phyloP scores from a whole-genome alignment of 2,888 invertebrate genomes.

The Trachelus troglodyta region DNA sequence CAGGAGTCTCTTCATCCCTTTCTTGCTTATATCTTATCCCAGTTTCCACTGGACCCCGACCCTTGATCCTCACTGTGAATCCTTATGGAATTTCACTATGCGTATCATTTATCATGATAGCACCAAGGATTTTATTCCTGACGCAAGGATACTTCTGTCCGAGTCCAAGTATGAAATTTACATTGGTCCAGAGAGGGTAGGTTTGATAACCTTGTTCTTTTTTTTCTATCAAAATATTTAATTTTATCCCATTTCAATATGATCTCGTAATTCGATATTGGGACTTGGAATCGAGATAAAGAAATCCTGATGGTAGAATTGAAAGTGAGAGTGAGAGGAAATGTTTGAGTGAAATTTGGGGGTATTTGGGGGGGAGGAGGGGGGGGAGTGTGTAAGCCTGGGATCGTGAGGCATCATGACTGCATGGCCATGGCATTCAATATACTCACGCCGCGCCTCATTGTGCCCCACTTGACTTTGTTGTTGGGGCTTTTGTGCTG shows the following conservation, averaged over 20 bases:
- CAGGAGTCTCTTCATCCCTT: slow-evolving; percentile 3
- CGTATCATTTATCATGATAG: slow-evolving; percentile 61
- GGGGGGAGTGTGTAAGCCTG: slow-evolving; percentile 25
- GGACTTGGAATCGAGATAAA: background rate
- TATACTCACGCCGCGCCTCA: slow-evolving; percentile 59
- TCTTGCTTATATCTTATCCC: background rate
- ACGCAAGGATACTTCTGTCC: background rate
- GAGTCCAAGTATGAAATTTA: background rate
- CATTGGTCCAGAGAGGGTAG: background rate
- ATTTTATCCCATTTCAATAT: background rate
- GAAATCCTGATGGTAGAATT: background rate
- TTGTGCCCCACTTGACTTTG: slow-evolving; percentile 65
- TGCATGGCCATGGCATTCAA: slow-evolving; percentile 53
- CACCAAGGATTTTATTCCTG: background rate
- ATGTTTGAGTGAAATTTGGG: background rate
- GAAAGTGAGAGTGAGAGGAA: slow-evolving; percentile 20
- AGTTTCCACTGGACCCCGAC: background rate
- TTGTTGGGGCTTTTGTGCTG: slow-evolving; percentile 54
- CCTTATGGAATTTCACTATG: background rate
- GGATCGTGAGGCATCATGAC: slow-evolving; percentile 38
- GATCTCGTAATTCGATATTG: background rate
- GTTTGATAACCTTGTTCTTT: background rate
- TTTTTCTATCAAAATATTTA: background rate
- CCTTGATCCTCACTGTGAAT: background rate
- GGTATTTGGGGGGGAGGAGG: background rate